Conservation (phyloP, 2,888 invertebrate species). For the Dastarcus helophoroides region DNA sequence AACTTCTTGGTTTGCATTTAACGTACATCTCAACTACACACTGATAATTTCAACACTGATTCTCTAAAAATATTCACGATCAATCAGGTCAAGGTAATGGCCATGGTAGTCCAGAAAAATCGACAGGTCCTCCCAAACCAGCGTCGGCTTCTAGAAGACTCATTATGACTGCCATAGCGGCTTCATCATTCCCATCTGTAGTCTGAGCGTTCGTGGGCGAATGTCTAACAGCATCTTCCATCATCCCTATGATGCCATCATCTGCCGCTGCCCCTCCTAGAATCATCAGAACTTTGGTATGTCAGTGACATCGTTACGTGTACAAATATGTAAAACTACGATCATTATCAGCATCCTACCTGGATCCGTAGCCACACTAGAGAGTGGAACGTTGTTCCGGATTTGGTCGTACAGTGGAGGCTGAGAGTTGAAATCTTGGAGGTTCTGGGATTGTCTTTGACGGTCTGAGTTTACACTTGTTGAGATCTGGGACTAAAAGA, state of each 20-base stretch:
- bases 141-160: conserved; percentile 81
- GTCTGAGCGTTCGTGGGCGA: conserved; percentile 36
- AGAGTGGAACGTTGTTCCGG: conserved; percentile 39
- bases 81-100: conserved; percentile 55
- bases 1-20: too few species aligned
- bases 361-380: conserved; percentile 40
- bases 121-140: conserved; percentile 76
- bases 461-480: conserved; percentile 34
- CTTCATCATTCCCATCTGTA: conserved; percentile 73
- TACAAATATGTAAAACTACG: neutral
- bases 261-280: conserved; percentile 29
- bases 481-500: conserved; percentile 34
- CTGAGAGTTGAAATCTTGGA: conserved; percentile 22
- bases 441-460: conserved; percentile 18
- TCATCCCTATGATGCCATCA: conserved; percentile 48
- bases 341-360: conserved; percentile 27
- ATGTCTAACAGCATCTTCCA: conserved; percentile 41
- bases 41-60: too few species aligned
- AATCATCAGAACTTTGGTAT: too few species aligned
- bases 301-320: too few species aligned
- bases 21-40: too few species aligned
- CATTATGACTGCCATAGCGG: conserved; percentile 88
- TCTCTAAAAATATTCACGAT: too few species aligned
- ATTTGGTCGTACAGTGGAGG: conserved; percentile 27
- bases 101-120: conserved; percentile 79